Conservation (phyloP, 2,797 vertebrate species). For the Lycodopsis pacificus region DNA sequence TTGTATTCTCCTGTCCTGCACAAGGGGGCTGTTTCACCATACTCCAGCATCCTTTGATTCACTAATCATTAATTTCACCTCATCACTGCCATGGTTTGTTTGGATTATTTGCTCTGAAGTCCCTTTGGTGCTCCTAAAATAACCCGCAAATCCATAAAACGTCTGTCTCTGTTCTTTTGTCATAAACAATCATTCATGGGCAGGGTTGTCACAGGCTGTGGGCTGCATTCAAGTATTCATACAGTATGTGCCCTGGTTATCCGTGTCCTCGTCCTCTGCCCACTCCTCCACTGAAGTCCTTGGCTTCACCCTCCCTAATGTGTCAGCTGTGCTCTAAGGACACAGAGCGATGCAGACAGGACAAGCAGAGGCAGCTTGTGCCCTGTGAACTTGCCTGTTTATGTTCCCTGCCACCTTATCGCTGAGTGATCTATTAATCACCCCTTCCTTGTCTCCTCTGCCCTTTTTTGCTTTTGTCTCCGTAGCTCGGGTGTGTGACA, state of each 20-base stretch:
- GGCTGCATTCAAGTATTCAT: constrained; percentile 30
- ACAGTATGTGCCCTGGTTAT: constrained; percentile 36
- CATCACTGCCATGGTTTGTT: constrained; percentile 62
- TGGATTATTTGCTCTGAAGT: constrained; percentile 48
- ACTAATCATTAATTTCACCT: constrained; percentile 71
- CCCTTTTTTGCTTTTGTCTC: constrained; percentile 59
- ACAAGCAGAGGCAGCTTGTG: constrained; percentile 75
- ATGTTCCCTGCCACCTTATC: constrained; percentile 62
- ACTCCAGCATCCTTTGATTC: constrained; percentile 54
- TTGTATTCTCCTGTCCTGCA: constrained; percentile 40
- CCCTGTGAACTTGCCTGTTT: constrained; percentile 73
- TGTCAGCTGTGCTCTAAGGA: constrained; percentile 68
- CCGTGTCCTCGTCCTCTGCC: constrained; percentile 25
- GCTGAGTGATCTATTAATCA: constrained; percentile 74
- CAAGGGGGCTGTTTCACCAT: constrained; percentile 44
- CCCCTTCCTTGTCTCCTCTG: constrained; percentile 55
- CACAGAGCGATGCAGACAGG: constrained; percentile 60
- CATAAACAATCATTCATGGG: constrained; percentile 20
- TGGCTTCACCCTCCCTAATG: constrained; percentile 61
- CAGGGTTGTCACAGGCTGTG: constrained; percentile 23
- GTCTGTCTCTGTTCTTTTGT: constrained; percentile 55
- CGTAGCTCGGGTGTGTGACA: constrained; percentile 95
- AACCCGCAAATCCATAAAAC: constrained; percentile 53
- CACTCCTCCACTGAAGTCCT: constrained; percentile 58
- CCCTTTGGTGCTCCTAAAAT: constrained; percentile 53